Evolutionary conservation across 2,888 invertebrate species (phyloP).

Genomic region (Pelosia muscerda): DNA sequence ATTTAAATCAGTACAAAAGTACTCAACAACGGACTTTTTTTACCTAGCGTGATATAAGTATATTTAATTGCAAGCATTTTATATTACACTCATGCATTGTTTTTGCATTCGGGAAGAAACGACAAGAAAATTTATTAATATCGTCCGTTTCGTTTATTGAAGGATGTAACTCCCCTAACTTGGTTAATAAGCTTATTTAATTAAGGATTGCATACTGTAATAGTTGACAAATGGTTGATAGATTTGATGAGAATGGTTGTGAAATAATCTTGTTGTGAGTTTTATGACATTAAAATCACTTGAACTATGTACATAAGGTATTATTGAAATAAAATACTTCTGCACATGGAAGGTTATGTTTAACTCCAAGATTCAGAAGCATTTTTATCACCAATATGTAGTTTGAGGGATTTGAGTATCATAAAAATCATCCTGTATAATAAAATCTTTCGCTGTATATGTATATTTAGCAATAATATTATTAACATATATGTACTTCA

Average conservation of each 20-base stretch:
- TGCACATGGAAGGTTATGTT: neutral
- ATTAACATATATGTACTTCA: neutral
- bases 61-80: too few species aligned
- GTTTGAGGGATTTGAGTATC: neutral
- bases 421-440: neutral
- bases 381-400: neutral
- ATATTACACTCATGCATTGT: neutral
- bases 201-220: constrained; percentile 35
- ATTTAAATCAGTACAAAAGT: neutral
- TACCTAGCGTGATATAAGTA: too few species aligned
- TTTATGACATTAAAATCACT: constrained; percentile 36
- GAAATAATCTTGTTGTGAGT: constrained; percentile 74
- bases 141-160: neutral
- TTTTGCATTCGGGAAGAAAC: neutral
- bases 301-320: neutral
- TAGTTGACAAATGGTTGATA: constrained; percentile 57
- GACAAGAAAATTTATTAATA: neutral
- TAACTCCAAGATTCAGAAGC: neutral
- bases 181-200: constrained; percentile 4
- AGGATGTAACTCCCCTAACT: neutral
- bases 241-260: constrained; percentile 75
- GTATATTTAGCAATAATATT: constrained; percentile 7
- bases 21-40: neutral
- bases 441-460: constrained; percentile 3
- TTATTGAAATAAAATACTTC: neutral